Base-by-base conservation (phyloP, 2,797 vertebrate genomes). In the Propithecus perrieri region DNA sequence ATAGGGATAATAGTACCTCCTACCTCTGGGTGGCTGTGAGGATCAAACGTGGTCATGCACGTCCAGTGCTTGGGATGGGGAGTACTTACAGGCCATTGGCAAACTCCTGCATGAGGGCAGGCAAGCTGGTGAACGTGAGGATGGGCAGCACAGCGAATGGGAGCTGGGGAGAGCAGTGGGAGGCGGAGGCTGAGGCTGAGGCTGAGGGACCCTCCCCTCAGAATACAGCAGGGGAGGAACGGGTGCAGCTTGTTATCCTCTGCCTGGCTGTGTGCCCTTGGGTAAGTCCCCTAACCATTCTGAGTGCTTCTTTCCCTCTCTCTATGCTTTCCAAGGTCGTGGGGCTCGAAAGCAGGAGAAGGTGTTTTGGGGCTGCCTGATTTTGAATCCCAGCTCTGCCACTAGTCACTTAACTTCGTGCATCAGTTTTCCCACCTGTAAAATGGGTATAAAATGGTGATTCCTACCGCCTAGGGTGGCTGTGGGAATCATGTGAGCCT, bases 71-170 rank as follows among this genome's bases (percentile, higher is more conserved):
- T 35, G 48, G 41, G 43, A 20, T 1, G 7, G 41, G 35, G 65
- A 14, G 17, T 71, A 99, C 99, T 98, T 97, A 99, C 99, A 93
- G 71, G 89, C 99, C 92, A 0, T 98, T 99, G 97, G 98, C 96
- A 80, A 99, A 99, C 67, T 99, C 99, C 46, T 98, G 97, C 99
- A 99, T 99, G 95, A 99, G 96, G 0, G 98, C 80, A 0, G 95
- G 98, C 98, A 99, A 98, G 97, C 99, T 99, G 98, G 99, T 99
- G 97, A 99, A 99, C 0, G 99, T 99, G 81, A 99, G 98, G 80
- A 99, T 96, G 0, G 99, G 99, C 91, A 99, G 97, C 71, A 99
- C 94, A 0, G 99, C 99, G 0, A 99, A 99, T 10, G 99, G 99
- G 59, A 99, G 98, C 99, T 99, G 98, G 24, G 91, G 98, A 67